Conservation (phyloP, 2,888 invertebrate genomes). For the Dendrolimus pini region DNA sequence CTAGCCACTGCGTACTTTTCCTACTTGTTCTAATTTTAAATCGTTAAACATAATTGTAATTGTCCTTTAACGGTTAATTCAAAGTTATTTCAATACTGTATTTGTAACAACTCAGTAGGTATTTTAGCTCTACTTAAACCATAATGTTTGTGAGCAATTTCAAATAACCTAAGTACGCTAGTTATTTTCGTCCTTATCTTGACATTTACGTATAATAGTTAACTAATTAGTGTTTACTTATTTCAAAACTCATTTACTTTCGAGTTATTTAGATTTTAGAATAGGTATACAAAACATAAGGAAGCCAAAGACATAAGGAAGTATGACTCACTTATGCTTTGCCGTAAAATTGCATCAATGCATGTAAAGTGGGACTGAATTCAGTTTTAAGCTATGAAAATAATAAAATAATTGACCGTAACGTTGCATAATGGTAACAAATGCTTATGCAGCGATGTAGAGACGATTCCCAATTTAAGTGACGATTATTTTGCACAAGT, state of each 20-base stretch:
- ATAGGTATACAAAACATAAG: not conserved
- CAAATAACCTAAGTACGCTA: not conserved
- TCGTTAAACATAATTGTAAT: conserved; percentile 30
- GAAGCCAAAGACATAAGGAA: not conserved
- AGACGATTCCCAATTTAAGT: too few relatives aligned
- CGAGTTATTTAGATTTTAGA: not conserved
- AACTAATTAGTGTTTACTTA: conserved; percentile 8
- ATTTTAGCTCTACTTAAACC: too few relatives aligned
- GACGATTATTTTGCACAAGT: too few relatives aligned
- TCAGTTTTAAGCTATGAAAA: not conserved
- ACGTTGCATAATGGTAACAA: not conserved
- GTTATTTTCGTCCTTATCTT: conserved; percentile 5
- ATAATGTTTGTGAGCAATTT: too few relatives aligned
- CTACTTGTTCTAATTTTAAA: conserved; percentile 58
- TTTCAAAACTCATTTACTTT: not conserved
- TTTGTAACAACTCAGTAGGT: too few relatives aligned
- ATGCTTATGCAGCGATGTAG: not conserved
- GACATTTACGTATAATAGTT: conserved; percentile 18
- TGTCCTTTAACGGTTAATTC: conserved; percentile 5
- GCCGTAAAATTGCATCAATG: not conserved
- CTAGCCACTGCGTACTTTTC: conserved; percentile 52
- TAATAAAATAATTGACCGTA: not conserved
- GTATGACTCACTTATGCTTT: not conserved
- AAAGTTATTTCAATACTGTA: too few relatives aligned
- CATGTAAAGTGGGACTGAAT: not conserved